Base-by-base conservation (phyloP, 2,888 invertebrate genomes). In the Caenorhabditis wallacei region DNA sequence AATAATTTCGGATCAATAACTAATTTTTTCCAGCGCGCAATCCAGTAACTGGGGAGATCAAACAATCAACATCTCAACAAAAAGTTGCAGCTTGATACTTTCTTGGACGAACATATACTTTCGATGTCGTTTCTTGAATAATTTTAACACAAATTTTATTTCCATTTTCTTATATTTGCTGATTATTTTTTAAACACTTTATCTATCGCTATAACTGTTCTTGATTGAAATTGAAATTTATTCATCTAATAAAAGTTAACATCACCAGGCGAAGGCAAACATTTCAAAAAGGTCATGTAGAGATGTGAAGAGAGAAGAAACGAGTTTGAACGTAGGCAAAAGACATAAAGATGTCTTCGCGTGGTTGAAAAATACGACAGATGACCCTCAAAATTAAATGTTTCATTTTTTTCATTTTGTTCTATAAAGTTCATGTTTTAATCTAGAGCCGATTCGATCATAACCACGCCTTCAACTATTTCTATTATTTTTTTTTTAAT, bases 1-100 rank as follows among this genome's bases (percentile, higher is more conserved):
- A n/a, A n/a, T n/a, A n/a, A n/a, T n/a, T 30, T 22, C 26, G 26
- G n/a, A n/a, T 18, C 22, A 53, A 51, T 48, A 48, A 48, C 18
- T 18, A 18, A 48, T 54, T 48, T 48, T 13, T 43, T 91, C 81
- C 85, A 91, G 91, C 88, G 20, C 88, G 91, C 57, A 91, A 91
- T 75, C 91, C 91, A 57, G 89, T 91, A 79, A 91, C 91, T 57
- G 91, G 91, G 20, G 91, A 91, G 80, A 88, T 91, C 68, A 91
- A 91, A 79, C 76, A 84, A 43, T 82, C 88, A 20, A 76, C 85
- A 48, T 69, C 78, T n/a, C 85, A 84, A 75, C 86, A 87, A 69
- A 83, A 89, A 68, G 85, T 90, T 70, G 68, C 86, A 48, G 88
- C 89, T 54, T 90, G 80, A 88, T 8, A 30, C 30, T 30, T 30